phyloP scores from a whole-genome alignment of 23 tunicate genomes.

The Phallusia fumigata region DNA sequence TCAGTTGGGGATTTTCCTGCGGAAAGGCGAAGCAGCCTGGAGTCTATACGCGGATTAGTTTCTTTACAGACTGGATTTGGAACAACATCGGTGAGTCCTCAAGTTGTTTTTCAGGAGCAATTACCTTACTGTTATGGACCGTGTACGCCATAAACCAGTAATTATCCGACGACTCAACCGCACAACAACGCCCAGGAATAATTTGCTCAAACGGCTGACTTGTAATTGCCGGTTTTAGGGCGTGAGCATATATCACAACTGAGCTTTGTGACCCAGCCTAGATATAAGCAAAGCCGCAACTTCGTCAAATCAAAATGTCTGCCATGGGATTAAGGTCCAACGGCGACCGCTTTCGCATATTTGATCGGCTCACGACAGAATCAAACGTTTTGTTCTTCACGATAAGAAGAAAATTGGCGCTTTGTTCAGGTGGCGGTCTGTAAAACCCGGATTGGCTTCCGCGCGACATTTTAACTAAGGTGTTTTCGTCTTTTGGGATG shows the following conservation, averaged over 20 bases:
- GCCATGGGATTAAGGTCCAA: neutral
- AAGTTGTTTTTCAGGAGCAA: neutral
- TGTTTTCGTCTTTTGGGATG: neutral
- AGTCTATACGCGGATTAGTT: constrained; percentile 60
- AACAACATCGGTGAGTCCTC: constrained; percentile 32
- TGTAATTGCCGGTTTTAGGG: neutral
- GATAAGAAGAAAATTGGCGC: neutral
- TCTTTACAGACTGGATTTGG: constrained; percentile 71
- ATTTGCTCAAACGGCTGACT: neutral
- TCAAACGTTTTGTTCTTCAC: neutral
- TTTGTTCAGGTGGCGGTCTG: neutral
- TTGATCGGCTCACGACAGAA: neutral
- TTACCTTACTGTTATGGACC: no score
- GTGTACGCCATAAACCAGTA: no score
- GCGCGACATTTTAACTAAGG: neutral
- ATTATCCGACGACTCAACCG: neutral
- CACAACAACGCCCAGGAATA: constrained; percentile 7
- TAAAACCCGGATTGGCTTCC: constrained; percentile 4
- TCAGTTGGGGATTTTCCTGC: constrained; percentile 79
- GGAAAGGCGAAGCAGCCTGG: constrained; percentile 67
- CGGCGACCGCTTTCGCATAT: neutral
- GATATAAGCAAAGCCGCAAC: constrained; percentile 9
- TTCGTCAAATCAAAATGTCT: neutral
- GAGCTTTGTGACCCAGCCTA: neutral
- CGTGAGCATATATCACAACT: neutral